Conservation (phyloP, 2,113 vertebrate species). For the Spea bombifrons region DNA sequence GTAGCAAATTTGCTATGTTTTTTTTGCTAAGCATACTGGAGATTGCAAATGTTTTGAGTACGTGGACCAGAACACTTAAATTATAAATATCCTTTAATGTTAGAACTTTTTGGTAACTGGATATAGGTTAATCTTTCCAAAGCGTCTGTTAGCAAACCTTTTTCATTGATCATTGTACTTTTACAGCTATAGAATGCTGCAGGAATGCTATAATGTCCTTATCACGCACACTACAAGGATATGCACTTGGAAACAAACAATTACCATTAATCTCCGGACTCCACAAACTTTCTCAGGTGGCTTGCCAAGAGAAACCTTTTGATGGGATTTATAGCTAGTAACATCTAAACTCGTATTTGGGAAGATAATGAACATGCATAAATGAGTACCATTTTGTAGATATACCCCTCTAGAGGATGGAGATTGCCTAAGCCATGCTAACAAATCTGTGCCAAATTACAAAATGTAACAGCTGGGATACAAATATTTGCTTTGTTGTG, state of each 20-base stretch:
- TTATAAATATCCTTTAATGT: background rate
- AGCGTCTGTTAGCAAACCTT: slow-evolving; percentile 7
- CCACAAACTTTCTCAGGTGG: slow-evolving; percentile 47
- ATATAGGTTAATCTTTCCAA: slow-evolving; percentile 13
- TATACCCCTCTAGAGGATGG: slow-evolving; percentile 35
- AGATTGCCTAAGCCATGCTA: slow-evolving; percentile 29
- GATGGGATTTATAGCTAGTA: slow-evolving; percentile 40
- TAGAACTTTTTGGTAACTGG: background rate
- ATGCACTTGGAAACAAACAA: slow-evolving; percentile 41
- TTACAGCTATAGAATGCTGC: slow-evolving; percentile 13
- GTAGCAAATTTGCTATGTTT: background rate
- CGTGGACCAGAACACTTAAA: too few species aligned
- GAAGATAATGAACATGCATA: slow-evolving; percentile 41
- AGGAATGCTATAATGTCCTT: slow-evolving; percentile 33
- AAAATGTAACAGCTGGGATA: slow-evolving; percentile 34
- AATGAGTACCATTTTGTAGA: slow-evolving; percentile 37
- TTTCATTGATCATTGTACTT: slow-evolving; percentile 28
- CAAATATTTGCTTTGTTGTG: slow-evolving; percentile 30
- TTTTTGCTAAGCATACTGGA: background rate
- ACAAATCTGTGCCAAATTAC: slow-evolving; percentile 44
- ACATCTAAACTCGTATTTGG: slow-evolving; percentile 43
- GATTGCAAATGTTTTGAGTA: background rate
- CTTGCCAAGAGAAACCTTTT: slow-evolving; percentile 47
- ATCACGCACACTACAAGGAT: slow-evolving; percentile 40
- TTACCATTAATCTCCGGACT: slow-evolving; percentile 41